phyloP scores from a whole-genome alignment of 2,888 invertebrate genomes.

The Cryptophagus acutangulus region DNA sequence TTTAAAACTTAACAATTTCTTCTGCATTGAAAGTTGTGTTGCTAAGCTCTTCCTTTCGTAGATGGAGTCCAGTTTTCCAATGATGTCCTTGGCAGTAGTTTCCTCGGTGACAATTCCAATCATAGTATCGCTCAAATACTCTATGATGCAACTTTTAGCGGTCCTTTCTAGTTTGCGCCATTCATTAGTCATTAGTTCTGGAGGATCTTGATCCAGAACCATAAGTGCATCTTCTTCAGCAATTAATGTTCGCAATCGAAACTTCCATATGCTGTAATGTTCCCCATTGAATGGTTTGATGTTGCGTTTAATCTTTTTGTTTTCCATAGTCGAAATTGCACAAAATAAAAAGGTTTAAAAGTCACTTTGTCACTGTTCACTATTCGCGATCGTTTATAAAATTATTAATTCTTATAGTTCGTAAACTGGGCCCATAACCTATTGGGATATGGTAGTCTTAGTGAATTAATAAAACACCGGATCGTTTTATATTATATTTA shows the following conservation, averaged over 20 bases:
- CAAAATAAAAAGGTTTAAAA: too few relatives aligned
- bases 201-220: not conserved
- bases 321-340: conserved; percentile 2
- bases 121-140: conserved; percentile 4
- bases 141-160: conserved; percentile 2
- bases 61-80: conserved; percentile 16
- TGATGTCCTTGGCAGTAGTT: not conserved
- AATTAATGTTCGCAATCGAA: conserved; percentile 4
- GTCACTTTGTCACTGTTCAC: too few relatives aligned
- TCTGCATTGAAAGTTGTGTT: conserved; percentile 14
- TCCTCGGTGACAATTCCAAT: conserved; percentile 4
- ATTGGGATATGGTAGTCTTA: too few relatives aligned
- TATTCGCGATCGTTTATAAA: too few relatives aligned
- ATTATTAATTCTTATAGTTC: too few relatives aligned
- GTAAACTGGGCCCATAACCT: too few relatives aligned
- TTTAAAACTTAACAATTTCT: conserved; percentile 13
- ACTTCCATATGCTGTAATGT: conserved; percentile 10
- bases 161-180: not conserved
- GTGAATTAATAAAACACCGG: too few relatives aligned
- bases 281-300: conserved; percentile 6
- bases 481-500: too few relatives aligned
- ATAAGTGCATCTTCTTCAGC: conserved; percentile 2
- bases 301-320: conserved; percentile 5
- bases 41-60: conserved; percentile 27
- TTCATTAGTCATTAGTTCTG: not conserved